Evolutionary conservation across 2,888 invertebrate species (phyloP), one percentile per base, ranked within the genome.

Genomic region (Ophioninae sp.): DNA sequence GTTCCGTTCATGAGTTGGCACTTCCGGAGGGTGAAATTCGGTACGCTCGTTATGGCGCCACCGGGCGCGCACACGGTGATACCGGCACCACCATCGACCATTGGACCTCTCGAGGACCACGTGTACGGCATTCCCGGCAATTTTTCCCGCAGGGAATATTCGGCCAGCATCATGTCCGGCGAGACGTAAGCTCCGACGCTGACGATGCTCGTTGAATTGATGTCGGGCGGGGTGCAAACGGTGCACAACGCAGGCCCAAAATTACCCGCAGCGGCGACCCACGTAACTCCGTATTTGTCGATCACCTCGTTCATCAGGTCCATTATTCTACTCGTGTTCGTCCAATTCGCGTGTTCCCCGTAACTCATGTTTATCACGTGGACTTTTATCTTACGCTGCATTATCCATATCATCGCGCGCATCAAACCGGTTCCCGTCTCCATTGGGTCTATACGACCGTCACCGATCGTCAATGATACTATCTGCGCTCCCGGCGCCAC

Each of bases 321-420:
- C 67, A 97, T 97, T 82, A 98, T 94, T 75, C 98, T 96, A 13
- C 99, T 99, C 7, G 96, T 93, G 92, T 97, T 96, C 2, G 97
- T 95, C 97, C 98, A 98, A 92, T 98, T 97, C 0, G 98, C 96
- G 89, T 97, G 97, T 93, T 99, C 99, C 0, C 99, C 99, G 89
- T 99, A 99, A 91, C 99, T 99, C 97, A 98, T 99, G 93, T 99
- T 99, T 87, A 99, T 97, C 0, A 99, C 96, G 91, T 99, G 97
- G 73, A 98, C 94, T 88, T 94, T 94, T 89, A 96, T 95, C 79
- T 91, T 91, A 56, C 91, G 92, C 76, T 93, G 91, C 96, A 97
- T 97, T 57, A 98, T 94, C 92, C 96, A 96, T 87, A 97, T 96
- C 94, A 99, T 98, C 8, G 99, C 99, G 85, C 99, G 94, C 0